Conservation (phyloP, 2,113 vertebrate genomes). For the Tyto alba region DNA sequence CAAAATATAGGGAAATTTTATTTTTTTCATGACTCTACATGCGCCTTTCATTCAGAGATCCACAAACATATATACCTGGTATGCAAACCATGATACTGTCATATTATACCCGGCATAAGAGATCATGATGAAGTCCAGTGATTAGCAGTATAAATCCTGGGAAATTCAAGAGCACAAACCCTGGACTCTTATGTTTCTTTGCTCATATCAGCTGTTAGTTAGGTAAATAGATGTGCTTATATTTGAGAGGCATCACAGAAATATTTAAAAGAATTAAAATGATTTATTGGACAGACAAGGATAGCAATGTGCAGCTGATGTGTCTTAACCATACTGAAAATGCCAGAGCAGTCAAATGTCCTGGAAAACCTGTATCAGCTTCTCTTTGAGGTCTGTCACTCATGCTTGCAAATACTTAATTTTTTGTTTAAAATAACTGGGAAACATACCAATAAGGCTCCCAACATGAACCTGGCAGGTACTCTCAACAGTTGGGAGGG, state of each 20-base stretch:
- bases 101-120: neutral
- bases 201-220: neutral
- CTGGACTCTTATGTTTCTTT: neutral
- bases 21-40: neutral
- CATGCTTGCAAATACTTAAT: constrained; percentile 7
- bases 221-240: neutral
- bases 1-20: neutral
- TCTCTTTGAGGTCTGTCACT: neutral
- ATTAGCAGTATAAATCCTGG: neutral
- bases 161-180: neutral
- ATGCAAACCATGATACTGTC: neutral
- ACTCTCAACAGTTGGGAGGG: neutral
- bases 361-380: neutral
- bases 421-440: constrained; percentile 62
- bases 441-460: constrained; percentile 26
- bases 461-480: constrained; percentile 27
- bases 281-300: neutral
- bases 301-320: neutral
- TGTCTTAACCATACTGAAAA: neutral
- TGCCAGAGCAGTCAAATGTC: neutral
- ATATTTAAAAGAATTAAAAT: constrained; percentile 5
- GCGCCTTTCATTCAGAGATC: neutral
- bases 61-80: neutral
- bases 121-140: neutral
- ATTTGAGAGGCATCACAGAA: neutral